Conservation (phyloP, 2,797 vertebrate species). For the Chelidonichthys spinosus region DNA sequence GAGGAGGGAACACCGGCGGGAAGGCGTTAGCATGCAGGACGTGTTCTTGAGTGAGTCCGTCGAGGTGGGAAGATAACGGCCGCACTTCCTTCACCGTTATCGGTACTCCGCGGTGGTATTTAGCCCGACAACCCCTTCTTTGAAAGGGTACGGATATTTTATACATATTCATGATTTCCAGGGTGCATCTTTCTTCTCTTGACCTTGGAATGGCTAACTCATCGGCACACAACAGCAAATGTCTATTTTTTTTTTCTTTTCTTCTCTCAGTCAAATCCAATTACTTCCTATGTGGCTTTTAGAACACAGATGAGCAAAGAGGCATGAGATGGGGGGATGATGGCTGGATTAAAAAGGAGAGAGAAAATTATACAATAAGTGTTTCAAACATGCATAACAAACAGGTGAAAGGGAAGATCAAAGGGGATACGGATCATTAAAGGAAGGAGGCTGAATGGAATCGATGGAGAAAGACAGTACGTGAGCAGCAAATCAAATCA, state of each 20-base stretch:
- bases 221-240: constrained; percentile 41
- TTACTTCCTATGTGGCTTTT: constrained; percentile 46
- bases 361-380: constrained; percentile 28
- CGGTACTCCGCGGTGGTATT: constrained; percentile 56
- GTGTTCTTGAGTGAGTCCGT: constrained; percentile 10
- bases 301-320: constrained; percentile 29
- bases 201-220: constrained; percentile 54
- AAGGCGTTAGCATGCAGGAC: constrained; percentile 14
- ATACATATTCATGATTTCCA: constrained; percentile 70
- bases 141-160: constrained; percentile 59
- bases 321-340: constrained; percentile 25
- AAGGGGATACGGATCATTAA: not conserved
- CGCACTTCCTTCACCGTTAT: constrained; percentile 51
- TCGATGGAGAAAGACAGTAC: constrained; percentile 13
- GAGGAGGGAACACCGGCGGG: not conserved
- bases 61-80: constrained; percentile 54
- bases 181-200: constrained; percentile 52
- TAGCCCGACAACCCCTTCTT: constrained; percentile 60
- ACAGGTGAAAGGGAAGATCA: constrained; percentile 14
- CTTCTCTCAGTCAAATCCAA: constrained; percentile 49
- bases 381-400: constrained; percentile 1
- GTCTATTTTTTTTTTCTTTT: constrained; percentile 30
- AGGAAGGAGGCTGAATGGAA: constrained; percentile 6
- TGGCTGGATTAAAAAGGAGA: constrained; percentile 32
- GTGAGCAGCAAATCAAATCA: constrained; percentile 13